Evolutionary conservation across 2,797 vertebrate species (phyloP).

Genomic region (Setipinna tenuifilis): DNA sequence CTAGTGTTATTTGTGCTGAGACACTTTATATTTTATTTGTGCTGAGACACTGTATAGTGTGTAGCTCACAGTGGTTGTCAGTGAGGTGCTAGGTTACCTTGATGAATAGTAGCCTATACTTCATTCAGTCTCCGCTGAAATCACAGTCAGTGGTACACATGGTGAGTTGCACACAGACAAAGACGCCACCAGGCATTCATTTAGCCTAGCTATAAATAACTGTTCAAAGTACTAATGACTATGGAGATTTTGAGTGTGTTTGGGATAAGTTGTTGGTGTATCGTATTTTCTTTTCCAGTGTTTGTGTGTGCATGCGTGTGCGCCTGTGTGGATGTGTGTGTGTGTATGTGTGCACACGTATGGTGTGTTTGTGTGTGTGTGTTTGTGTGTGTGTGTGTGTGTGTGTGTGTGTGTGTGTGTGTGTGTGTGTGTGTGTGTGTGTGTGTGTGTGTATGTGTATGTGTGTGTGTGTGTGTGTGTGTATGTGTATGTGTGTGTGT

Average conservation of each 20-base stretch:
- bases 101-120: no score
- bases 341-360: not conserved
- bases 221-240: not conserved
- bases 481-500: not conserved
- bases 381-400: not conserved
- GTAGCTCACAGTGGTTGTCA: no score
- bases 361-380: not conserved
- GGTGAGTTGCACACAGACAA: not conserved
- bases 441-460: no score
- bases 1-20: no score
- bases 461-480: not conserved
- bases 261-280: not conserved
- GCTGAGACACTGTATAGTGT: no score
- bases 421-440: no score
- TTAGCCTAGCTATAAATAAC: not conserved
- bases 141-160: no score
- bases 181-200: not conserved
- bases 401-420: not conserved
- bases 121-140: no score
- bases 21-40: no score
- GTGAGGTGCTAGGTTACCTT: no score
- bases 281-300: not conserved
- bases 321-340: not conserved
- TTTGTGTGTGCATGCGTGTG: not conserved
- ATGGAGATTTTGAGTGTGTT: not conserved